Percentiles rank a stretch among this genome's conserved stretches.
These are phyloP conservation scores for Anguilla marmorata DNA, from an alignment of 2,797 vertebrate genomes.

Conservation along the genomic window DNA sequence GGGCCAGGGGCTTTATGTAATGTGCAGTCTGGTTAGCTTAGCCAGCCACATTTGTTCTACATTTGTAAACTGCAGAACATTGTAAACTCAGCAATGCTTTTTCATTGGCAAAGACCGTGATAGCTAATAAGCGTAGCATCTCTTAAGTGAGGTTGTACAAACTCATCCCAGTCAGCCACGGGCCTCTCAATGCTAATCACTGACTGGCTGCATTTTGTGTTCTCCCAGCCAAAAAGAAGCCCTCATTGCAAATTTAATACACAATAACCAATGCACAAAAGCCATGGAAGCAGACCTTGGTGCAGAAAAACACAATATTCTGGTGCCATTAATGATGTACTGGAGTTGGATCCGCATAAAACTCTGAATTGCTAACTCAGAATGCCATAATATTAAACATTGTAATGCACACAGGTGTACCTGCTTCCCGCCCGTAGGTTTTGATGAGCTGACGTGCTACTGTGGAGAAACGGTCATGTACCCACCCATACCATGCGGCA, in stretches of 20 bases:
- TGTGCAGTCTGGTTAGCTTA: neutral
- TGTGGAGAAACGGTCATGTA: slow-evolving; percentile 90
- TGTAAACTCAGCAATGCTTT: neutral
- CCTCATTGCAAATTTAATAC: neutral
- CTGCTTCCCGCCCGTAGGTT: slow-evolving; percentile 71
- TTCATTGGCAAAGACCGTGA: neutral
- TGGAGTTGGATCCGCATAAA: neutral
- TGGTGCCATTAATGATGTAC: neutral
- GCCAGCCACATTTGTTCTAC: neutral
- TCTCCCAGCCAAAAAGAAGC: neutral
- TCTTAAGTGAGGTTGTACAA: neutral
- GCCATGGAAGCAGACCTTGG: neutral
- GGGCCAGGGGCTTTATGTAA: neutral
- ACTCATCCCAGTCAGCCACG: neutral
- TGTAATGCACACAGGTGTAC: neutral
- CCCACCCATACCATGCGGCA: slow-evolving; percentile 93
- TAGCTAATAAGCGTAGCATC: neutral
- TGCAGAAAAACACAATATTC: neutral
- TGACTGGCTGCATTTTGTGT: neutral
- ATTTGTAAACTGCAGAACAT: neutral
- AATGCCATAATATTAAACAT: neutral
- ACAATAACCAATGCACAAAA: neutral
- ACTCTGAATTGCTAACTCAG: neutral
- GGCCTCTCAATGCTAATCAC: neutral
- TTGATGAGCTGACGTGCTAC: slow-evolving; percentile 94